Percentiles rank a stretch among this genome's conserved stretches.
phyloP scores from a whole-genome alignment of 2,797 vertebrate genomes.

The Sphenopsis melanotis region DNA sequence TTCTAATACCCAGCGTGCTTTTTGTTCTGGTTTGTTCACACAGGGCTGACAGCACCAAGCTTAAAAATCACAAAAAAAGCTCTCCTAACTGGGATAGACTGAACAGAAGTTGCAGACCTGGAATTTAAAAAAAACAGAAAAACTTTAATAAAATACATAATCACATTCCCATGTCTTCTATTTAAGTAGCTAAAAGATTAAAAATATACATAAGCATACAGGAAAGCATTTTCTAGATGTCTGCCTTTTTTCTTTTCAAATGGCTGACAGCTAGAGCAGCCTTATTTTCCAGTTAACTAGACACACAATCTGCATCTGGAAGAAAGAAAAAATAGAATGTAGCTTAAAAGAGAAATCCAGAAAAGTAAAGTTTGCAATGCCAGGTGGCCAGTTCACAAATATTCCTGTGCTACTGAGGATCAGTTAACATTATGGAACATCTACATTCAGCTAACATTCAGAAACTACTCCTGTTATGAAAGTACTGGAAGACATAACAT shows the following conservation, averaged over 20 bases:
- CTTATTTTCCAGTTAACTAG: neutral
- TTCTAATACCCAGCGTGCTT: constrained; percentile 47
- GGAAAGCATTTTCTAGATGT: neutral
- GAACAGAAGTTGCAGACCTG: constrained; percentile 60
- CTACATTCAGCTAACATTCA: neutral
- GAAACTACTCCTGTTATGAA: neutral
- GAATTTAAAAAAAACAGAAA: constrained; percentile 35
- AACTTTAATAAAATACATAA: constrained; percentile 27
- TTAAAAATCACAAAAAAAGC: constrained; percentile 49
- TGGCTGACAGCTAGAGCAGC: neutral
- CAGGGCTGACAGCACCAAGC: constrained; percentile 36
- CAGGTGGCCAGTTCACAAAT: neutral
- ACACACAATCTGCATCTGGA: neutral
- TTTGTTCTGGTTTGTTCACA: constrained; percentile 35
- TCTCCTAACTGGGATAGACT: neutral
- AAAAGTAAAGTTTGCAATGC: neutral
- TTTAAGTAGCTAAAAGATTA: neutral
- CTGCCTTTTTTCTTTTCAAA: neutral
- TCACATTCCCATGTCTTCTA: neutral
- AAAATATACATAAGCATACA: neutral
- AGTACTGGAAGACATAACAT: neutral
- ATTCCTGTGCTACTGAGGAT: neutral
- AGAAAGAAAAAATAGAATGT: neutral
- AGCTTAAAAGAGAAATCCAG: neutral
- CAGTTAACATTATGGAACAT: neutral